Conservation (phyloP, 64 coral and sea anemone species). For the Stichodactyla helianthus region DNA sequence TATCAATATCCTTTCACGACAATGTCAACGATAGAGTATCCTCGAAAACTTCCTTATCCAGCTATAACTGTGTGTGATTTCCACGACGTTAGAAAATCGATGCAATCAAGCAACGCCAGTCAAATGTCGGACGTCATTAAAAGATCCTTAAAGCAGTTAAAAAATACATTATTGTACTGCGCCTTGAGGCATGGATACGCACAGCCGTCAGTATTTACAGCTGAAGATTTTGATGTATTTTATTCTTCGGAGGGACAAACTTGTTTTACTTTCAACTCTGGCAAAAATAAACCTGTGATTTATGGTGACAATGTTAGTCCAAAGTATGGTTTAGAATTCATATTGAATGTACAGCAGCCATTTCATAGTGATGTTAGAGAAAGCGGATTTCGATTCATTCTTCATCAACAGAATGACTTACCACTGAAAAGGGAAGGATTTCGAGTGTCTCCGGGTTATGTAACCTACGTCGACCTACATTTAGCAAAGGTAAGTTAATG, state of each 20-base stretch:
- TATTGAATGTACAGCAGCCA: constrained; percentile 54
- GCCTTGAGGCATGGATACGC: constrained; percentile 25
- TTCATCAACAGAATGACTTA: constrained; percentile 73
- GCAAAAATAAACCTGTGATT: constrained; percentile 21
- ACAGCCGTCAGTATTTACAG: not conserved
- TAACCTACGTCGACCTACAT: constrained; percentile 67
- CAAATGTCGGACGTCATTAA: not conserved
- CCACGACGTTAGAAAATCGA: constrained; percentile 56
- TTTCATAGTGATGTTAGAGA: constrained; percentile 37
- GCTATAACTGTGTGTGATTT: constrained; percentile 79
- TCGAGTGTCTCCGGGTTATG: constrained; percentile 68
- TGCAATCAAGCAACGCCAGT: not conserved
- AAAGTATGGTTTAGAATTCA: constrained; percentile 44
- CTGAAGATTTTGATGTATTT: constrained; percentile 66
- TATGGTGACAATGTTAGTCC: constrained; percentile 50
- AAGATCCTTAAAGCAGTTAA: constrained; percentile 24
- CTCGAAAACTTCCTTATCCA: constrained; percentile 45
- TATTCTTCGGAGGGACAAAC: constrained; percentile 63
- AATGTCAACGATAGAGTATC: constrained; percentile 67
- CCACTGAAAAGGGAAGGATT: constrained; percentile 75
- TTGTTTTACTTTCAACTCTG: constrained; percentile 80
- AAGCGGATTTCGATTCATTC: constrained; percentile 72
- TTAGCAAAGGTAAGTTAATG: constrained; percentile 57
- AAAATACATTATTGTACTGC: constrained; percentile 52
- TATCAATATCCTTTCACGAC: constrained; percentile 76